These are phyloP conservation scores for Drosophila pachea DNA, from an alignment of 1,140 invertebrate species.

Conservation along the genomic window DNA sequence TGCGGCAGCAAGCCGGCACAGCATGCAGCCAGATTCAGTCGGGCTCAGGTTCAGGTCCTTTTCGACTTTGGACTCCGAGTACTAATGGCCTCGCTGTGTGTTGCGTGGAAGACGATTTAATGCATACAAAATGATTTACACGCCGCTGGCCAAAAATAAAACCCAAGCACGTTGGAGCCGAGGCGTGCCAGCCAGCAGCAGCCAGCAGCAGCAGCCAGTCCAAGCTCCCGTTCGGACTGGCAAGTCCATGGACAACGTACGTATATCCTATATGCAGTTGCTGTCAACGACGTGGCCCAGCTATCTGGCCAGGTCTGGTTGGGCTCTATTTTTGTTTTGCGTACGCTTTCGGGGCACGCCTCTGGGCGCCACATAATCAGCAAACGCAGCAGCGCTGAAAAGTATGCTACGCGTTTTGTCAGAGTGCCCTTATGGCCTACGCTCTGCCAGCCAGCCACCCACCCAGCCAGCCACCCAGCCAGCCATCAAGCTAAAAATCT, in stretches of 20 bases:
- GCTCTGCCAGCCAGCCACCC: slow-evolving; percentile 3
- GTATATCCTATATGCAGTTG: slow-evolving; percentile 22
- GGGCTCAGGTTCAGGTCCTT: not conserved
- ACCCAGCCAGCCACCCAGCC: slow-evolving; percentile 26
- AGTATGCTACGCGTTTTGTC: slow-evolving; percentile 62
- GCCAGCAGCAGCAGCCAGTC: no score
- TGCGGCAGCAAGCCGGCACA: no score
- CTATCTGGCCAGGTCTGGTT: slow-evolving; percentile 33
- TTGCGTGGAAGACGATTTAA: slow-evolving; percentile 69
- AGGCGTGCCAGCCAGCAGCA: no score
- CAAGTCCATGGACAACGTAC: slow-evolving; percentile 16
- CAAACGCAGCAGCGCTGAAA: slow-evolving; percentile 63
- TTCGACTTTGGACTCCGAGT: not conserved
- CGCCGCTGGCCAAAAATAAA: slow-evolving; percentile 76
- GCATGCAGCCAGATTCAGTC: no score
- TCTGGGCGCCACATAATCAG: slow-evolving; percentile 62
- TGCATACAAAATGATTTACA: slow-evolving; percentile 78
- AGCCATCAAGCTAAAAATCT: slow-evolving; percentile 69
- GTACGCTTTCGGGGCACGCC: slow-evolving; percentile 25
- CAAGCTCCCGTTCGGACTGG: slow-evolving; percentile 6
- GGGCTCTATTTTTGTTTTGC: slow-evolving; percentile 26
- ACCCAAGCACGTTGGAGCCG: slow-evolving; percentile 29
- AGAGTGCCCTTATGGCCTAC: slow-evolving; percentile 12
- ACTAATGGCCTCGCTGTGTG: slow-evolving; percentile 16
- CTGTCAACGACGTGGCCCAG: slow-evolving; percentile 35